Conservation (phyloP, 1,140 invertebrate genomes). For the Tigriopus japonicus region DNA sequence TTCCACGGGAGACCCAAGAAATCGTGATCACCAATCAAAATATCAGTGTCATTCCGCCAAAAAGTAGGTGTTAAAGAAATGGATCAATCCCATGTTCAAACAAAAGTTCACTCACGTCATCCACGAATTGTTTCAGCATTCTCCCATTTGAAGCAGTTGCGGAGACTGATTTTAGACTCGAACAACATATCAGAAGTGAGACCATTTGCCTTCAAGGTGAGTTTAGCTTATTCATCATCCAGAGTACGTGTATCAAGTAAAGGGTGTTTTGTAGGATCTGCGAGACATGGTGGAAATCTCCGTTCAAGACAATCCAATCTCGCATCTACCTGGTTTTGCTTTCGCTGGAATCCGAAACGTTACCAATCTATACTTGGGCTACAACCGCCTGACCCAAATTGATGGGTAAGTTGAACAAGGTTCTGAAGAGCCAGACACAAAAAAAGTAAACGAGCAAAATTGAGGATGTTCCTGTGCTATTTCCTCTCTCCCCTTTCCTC, state of each 20-base stretch:
- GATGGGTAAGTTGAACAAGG: background rate
- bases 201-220: constrained; percentile 4
- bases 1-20: constrained; percentile 7
- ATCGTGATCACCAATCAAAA: constrained; percentile 6
- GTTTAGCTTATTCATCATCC: background rate
- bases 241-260: background rate
- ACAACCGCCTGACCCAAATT: constrained; percentile 4
- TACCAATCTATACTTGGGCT: background rate
- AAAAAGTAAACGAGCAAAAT: too few relatives aligned
- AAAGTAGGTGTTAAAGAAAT: background rate
- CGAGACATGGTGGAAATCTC: constrained; percentile 10
- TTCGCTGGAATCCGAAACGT: constrained; percentile 5
- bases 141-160: background rate
- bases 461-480: too few relatives aligned
- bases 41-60: background rate
- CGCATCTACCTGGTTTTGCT: background rate
- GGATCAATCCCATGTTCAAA: background rate
- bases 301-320: constrained; percentile 5
- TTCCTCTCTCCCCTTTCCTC: too few relatives aligned
- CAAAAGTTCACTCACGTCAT: background rate
- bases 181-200: constrained; percentile 7
- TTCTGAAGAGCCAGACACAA: too few relatives aligned
- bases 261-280: background rate
- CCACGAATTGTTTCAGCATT: background rate
- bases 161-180: constrained; percentile 6